Conservation (phyloP, 2,888 invertebrate species). For the Coenonympha glycerion region DNA sequence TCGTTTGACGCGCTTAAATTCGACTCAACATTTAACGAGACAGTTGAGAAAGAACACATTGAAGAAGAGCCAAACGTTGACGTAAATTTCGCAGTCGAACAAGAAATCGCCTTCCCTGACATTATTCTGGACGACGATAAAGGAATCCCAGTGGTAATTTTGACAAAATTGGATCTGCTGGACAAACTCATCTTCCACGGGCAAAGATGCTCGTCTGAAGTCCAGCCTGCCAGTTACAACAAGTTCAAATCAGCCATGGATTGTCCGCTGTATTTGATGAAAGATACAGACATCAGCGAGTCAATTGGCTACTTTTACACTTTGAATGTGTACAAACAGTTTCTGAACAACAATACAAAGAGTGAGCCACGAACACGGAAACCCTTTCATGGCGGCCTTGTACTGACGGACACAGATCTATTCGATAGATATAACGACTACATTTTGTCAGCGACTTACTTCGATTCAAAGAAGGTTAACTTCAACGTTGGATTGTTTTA, state of each 20-base stretch:
- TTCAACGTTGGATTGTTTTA: constrained; percentile 43
- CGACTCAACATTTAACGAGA: constrained; percentile 28
- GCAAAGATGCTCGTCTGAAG: background rate
- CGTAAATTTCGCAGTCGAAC: constrained; percentile 35
- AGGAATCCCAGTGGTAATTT: constrained; percentile 42
- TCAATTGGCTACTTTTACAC: constrained; percentile 50
- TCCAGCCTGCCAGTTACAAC: constrained; percentile 34
- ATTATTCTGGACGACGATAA: constrained; percentile 41
- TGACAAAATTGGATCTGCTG: constrained; percentile 36
- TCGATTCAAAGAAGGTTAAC: too few species aligned
- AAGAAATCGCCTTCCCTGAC: constrained; percentile 46
- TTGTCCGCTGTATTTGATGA: constrained; percentile 40
- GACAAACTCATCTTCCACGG: constrained; percentile 39
- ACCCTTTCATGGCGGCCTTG: constrained; percentile 42
- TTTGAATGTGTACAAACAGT: constrained; percentile 40
- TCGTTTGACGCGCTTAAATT: constrained; percentile 41
- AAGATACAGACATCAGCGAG: constrained; percentile 38
- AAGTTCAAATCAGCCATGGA: constrained; percentile 40
- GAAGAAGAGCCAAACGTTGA: constrained; percentile 36
- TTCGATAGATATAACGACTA: constrained; percentile 48
- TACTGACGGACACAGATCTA: constrained; percentile 35
- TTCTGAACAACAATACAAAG: constrained; percentile 30
- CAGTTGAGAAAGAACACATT: constrained; percentile 22
- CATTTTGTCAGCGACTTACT: constrained; percentile 44
- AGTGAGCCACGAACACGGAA: constrained; percentile 42